phyloP scores from a whole-genome alignment of 2,797 vertebrate species.

The Pteropus rufus region DNA sequence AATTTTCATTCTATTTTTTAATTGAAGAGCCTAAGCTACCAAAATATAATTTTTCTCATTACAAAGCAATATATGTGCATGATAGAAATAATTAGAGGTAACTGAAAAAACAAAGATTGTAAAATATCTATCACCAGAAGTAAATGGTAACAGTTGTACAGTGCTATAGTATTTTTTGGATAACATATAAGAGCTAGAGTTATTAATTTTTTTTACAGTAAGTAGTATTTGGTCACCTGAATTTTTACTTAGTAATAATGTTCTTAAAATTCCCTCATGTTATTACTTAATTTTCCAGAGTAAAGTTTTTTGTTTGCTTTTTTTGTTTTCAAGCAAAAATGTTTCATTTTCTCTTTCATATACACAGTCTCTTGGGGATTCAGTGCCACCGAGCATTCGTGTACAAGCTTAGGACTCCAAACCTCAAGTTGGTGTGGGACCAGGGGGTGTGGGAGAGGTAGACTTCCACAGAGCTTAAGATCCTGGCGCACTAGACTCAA shows the following conservation, averaged over 20 bases:
- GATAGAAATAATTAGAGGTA: neutral
- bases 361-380: slow-evolving; percentile 88
- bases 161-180: neutral
- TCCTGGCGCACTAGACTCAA: slow-evolving; percentile 81
- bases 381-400: slow-evolving; percentile 88
- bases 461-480: slow-evolving; percentile 84
- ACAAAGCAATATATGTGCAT: neutral
- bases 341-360: slow-evolving; percentile 94
- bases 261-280: neutral
- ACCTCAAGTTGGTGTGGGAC: slow-evolving; percentile 64
- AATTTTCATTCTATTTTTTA: neutral
- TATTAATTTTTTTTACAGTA: neutral
- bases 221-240: neutral
- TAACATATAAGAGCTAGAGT: neutral
- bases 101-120: neutral
- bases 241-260: neutral
- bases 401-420: slow-evolving; percentile 83
- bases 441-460: slow-evolving; percentile 74
- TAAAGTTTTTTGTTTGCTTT: too few relatives aligned
- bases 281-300: neutral
- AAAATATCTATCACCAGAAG: neutral
- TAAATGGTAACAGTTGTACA: neutral
- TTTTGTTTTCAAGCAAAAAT: slow-evolving; percentile 92
- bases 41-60: neutral
- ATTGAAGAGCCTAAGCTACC: neutral